Base-by-base conservation (phyloP, 2,888 invertebrate species). In the Galerucella pusilla region DNA sequence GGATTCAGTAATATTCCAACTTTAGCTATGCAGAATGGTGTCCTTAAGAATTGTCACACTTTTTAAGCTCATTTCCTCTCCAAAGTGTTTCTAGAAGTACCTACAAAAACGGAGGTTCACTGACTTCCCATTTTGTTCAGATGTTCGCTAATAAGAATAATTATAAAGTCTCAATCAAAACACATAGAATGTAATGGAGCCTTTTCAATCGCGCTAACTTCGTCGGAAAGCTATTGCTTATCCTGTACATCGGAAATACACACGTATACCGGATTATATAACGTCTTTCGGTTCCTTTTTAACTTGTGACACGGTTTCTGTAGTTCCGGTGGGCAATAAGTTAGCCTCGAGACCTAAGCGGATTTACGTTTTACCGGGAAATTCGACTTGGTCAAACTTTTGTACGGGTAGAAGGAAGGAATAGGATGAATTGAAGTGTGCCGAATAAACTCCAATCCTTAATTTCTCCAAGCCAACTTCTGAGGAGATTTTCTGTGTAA, bases 311-410 rank as follows among this genome's bases (percentile, higher is more conserved):
- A 28, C 35, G 61, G 35, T 61, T 35, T 61, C 35, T 35, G 28
- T 61, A 35, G 35, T 35, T 61, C 61, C 28, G 61, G 35, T 35
- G 14, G 61, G 61, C 35, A 61, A 61, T 61, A 61, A 35, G 61
- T 61, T 61, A 35, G 2, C 61, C 14, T 61, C 28, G 35, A 61
- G 9, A 28, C 61, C 35, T 35, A 61, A 61, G 61, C 61, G 61
- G 61, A 61, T 61, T 61, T 61, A 60, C 28, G 59, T 60, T 60
- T 60, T 60, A 25, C 25, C 28, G 7, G 61, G n/a, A 61, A 61
- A 61, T 35, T 61, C 61, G 14, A 28, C 61, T 61, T n/a, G 61
- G 61, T 61, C 61, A 35, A 61, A 61, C 61, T 61, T 61, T 61
- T 61, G 61, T 61, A 35, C 28, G 35, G 35, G 61, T 61, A 61